phyloP scores from a whole-genome alignment of 1,140 invertebrate genomes.

The Nasonia giraulti region DNA sequence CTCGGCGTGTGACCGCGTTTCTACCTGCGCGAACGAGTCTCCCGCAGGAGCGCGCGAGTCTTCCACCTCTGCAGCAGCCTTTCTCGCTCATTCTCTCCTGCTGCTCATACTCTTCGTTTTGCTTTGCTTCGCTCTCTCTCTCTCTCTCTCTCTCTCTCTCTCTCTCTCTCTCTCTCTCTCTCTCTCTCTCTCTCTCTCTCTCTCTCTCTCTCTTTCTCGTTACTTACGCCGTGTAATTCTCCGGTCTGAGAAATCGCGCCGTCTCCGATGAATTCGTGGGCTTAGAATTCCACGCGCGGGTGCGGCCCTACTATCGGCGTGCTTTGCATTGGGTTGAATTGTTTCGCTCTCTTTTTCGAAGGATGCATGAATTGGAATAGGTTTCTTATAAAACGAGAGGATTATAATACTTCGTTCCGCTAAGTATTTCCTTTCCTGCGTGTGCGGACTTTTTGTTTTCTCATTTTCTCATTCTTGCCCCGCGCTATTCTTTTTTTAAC shows the following conservation, averaged over 20 bases:
- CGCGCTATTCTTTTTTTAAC: not conserved
- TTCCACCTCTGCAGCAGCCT: not conserved
- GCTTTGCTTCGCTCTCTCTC: not conserved
- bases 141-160: not conserved
- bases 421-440: not conserved
- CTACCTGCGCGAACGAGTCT: conserved; percentile 31
- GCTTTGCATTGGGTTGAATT: no score
- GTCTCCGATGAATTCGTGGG: not conserved
- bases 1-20: conserved; percentile 43
- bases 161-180: not conserved
- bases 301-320: no score
- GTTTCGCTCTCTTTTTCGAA: no score
- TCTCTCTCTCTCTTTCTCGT: not conserved
- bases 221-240: not conserved
- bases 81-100: conserved; percentile 1
- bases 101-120: not conserved
- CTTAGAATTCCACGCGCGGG: not conserved
- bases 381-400: not conserved
- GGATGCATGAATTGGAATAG: no score
- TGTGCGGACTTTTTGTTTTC: not conserved
- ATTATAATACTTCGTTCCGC: not conserved
- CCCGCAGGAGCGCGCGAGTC: conserved; percentile 9
- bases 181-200: not conserved
- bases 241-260: no score
- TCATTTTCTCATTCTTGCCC: conserved; percentile 10